These are phyloP conservation scores for Caenorhabditis afra DNA, from an alignment of 2,888 invertebrate species.

Conservation along the genomic window DNA sequence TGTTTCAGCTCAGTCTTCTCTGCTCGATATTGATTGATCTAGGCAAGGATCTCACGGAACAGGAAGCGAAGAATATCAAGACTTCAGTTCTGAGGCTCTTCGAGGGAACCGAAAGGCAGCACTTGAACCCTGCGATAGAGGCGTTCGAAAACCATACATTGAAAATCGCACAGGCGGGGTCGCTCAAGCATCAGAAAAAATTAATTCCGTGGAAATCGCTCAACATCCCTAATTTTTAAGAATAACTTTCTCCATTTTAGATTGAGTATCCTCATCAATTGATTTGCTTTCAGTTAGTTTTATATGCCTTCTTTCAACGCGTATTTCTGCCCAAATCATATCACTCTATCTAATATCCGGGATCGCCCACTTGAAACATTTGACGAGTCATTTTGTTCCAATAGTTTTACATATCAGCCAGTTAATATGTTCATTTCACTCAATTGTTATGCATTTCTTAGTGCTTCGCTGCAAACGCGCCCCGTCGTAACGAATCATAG, in stretches of 20 bases:
- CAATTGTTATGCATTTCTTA: background rate
- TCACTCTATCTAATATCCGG: background rate
- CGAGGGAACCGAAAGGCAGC: too few species aligned
- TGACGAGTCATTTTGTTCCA: background rate
- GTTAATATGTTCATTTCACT: background rate
- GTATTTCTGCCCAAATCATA: background rate
- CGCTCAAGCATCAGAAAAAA: too few species aligned
- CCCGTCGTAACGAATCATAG: background rate
- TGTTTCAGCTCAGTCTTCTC: background rate
- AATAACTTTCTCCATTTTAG: background rate
- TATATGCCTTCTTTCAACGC: background rate
- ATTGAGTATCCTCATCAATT: too few species aligned
- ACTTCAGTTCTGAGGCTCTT: background rate
- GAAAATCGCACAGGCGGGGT: too few species aligned
- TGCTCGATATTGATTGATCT: background rate
- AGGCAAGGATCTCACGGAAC: too few species aligned
- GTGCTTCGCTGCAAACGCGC: background rate
- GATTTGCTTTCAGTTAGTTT: too few species aligned
- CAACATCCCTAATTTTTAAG: conserved; percentile 1
- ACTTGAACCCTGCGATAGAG: too few species aligned
- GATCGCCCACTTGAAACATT: too few species aligned
- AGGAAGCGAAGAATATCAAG: background rate
- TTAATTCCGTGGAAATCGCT: background rate
- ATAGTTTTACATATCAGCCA: background rate
- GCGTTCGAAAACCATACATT: too few species aligned